Base-by-base conservation (phyloP, 2,797 vertebrate species). In the Synanceia verrucosa region DNA sequence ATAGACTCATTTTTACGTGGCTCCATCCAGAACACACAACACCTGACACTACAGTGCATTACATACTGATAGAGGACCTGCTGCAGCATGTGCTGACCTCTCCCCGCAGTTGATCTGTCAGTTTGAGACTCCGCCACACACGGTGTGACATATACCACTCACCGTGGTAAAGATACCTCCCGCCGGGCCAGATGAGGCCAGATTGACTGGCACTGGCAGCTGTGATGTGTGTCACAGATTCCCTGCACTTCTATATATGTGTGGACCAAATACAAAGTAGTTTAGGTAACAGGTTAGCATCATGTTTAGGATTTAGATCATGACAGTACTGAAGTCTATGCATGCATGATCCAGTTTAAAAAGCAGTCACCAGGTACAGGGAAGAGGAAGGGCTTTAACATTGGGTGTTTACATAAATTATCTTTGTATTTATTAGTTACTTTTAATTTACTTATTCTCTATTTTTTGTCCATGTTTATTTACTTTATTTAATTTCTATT, bases 141-240 rank as follows among this genome's bases (percentile, higher is more conserved):
- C 55, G 48, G 71, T 71, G 72, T 37, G 71, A 90, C 58, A 75
- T 70, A 68, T 58, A 78, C 43, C 70, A 61, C 78, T 59, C 21
- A 0, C 51, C 11, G 13, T 62, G 70, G 77, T 82, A 71, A 69
- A 78, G 78, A 81, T 48, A 78, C 67, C 76, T 29, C 58, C 58
- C 57, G 47, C 41, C 0, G 13, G 61, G 84, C 33, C 46, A 26
- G 60, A 84, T 92, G 89, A 91, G 85, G 88, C 90, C 88, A 91
- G n/a, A n/a, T 36, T 88, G 87, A 93, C 41, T 83, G 88, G 70
- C 81, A 85, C 78, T 18, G 73, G 63, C 90, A 89, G 86, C 88
- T 92, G 89, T 59, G n/a, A n/a, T n/a, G n/a, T n/a, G n/a, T n/a
- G n/a, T n/a, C n/a, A n/a, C n/a, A n/a, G n/a, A n/a, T n/a, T n/a